A percentile compares a stretch with the other conserved stretches of the same genome.
Evolutionary conservation across 1,140 invertebrate genomes (phyloP).

Genomic region (Heterodera carotae): DNA sequence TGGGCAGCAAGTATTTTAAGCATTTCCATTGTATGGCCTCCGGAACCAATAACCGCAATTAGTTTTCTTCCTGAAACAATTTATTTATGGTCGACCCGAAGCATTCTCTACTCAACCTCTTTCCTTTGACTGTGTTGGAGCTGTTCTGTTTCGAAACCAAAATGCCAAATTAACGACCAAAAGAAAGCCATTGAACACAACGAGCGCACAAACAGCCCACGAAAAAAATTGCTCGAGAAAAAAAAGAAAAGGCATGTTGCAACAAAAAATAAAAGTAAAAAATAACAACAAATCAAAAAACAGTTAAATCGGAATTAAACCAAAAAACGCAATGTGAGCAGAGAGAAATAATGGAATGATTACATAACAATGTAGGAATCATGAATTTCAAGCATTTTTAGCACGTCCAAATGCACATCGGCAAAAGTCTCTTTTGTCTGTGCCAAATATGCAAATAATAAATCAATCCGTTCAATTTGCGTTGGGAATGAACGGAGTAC

Average conservation of each 20-base stretch:
- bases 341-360: neutral
- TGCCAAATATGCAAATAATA: conserved; percentile 23
- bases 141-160: neutral
- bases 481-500: conserved; percentile 25
- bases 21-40: conserved; percentile 87
- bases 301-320: neutral
- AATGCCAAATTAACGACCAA: neutral
- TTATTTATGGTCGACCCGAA: neutral
- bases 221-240: conserved; percentile 1
- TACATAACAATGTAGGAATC: neutral
- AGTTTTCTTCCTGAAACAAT: neutral
- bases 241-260: neutral
- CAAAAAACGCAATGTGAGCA: neutral
- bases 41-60: conserved; percentile 60
- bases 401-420: conserved; percentile 27
- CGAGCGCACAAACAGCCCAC: neutral
- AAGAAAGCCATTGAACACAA: neutral
- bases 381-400: conserved; percentile 30
- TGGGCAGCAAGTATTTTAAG: conserved; percentile 72
- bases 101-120: neutral
- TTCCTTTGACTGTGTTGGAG: neutral
- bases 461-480: conserved; percentile 15
- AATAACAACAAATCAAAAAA: conserved; percentile 1
- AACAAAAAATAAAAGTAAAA: conserved; percentile 9
- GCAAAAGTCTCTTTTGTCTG: conserved; percentile 15